Evolutionary conservation across 2,888 invertebrate species (phyloP).

Genomic region (Conchocele bisecta): DNA sequence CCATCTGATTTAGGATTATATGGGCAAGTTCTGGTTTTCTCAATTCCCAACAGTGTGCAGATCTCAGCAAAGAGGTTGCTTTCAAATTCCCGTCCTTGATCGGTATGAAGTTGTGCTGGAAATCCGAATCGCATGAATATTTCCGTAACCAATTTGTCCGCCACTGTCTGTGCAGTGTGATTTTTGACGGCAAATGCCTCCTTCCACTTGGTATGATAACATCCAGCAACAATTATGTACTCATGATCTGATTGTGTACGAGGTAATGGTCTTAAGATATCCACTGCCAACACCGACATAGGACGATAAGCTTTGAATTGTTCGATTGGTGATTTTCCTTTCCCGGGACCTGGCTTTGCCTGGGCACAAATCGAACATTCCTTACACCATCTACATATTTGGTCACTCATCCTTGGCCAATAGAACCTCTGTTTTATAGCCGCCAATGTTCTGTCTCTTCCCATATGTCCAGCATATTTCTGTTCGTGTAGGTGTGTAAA

Average conservation of each 20-base stretch:
- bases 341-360: slow-evolving; percentile 20
- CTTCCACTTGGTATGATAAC: slow-evolving; percentile 30
- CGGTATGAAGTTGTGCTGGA: slow-evolving; percentile 27
- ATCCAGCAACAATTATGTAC: slow-evolving; percentile 19
- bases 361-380: slow-evolving; percentile 8
- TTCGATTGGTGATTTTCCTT: slow-evolving; percentile 11
- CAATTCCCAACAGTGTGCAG: slow-evolving; percentile 20
- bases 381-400: slow-evolving; percentile 15
- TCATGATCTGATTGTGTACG: slow-evolving; percentile 6
- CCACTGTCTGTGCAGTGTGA: slow-evolving; percentile 19
- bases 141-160: slow-evolving; percentile 12
- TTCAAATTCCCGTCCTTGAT: slow-evolving; percentile 35
- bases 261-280: slow-evolving; percentile 23
- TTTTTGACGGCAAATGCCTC: slow-evolving; percentile 23
- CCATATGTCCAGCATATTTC: not conserved
- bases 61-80: slow-evolving; percentile 17
- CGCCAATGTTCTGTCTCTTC: not conserved
- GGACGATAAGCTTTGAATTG: slow-evolving; percentile 17
- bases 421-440: not conserved
- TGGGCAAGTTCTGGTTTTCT: slow-evolving; percentile 38
- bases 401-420: slow-evolving; percentile 12
- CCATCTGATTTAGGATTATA: slow-evolving; percentile 37
- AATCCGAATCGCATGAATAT: slow-evolving; percentile 23
- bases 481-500: slow-evolving; percentile 2
- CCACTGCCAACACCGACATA: slow-evolving; percentile 7